phyloP scores from a whole-genome alignment of 92 coral and sea anemone species.

The Parazoanthus atlanticus region DNA sequence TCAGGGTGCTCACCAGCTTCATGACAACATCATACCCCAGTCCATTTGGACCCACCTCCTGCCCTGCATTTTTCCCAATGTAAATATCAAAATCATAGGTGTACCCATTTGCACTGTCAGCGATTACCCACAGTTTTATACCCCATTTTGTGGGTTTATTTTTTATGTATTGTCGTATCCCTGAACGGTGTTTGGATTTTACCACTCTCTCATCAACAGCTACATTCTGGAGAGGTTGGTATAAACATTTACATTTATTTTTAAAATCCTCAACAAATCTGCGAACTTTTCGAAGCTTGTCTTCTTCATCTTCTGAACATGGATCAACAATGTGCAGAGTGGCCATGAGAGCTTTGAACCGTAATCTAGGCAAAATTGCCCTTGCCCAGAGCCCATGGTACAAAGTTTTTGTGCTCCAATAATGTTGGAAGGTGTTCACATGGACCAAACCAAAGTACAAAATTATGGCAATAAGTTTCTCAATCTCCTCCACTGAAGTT shows the following conservation, averaged over 20 bases:
- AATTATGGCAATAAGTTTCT: slow-evolving; percentile 59
- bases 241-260: slow-evolving; percentile 47
- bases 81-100: slow-evolving; percentile 66
- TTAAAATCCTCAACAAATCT: slow-evolving; percentile 54
- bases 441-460: slow-evolving; percentile 65
- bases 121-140: slow-evolving; percentile 60
- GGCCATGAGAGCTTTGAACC: slow-evolving; percentile 72
- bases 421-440: slow-evolving; percentile 54
- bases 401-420: slow-evolving; percentile 72
- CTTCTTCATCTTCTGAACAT: slow-evolving; percentile 40
- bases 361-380: slow-evolving; percentile 45
- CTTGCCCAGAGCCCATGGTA: slow-evolving; percentile 73
- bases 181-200: slow-evolving; percentile 66
- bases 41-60: slow-evolving; percentile 48
- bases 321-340: slow-evolving; percentile 63
- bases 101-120: slow-evolving; percentile 59
- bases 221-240: slow-evolving; percentile 63
- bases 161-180: slow-evolving; percentile 59
- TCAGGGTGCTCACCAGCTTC: slow-evolving; percentile 45
- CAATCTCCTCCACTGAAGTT: slow-evolving; percentile 62
- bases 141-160: slow-evolving; percentile 65
- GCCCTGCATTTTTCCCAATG: slow-evolving; percentile 49
- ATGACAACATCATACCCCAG: slow-evolving; percentile 58
- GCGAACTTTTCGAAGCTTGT: slow-evolving; percentile 62
- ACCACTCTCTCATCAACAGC: slow-evolving; percentile 74